A percentile compares a stretch with the other conserved stretches of the same genome.
These are phyloP conservation scores for Cactoblastis cactorum DNA, from an alignment of 2,888 invertebrate species.

Conservation along the genomic window DNA sequence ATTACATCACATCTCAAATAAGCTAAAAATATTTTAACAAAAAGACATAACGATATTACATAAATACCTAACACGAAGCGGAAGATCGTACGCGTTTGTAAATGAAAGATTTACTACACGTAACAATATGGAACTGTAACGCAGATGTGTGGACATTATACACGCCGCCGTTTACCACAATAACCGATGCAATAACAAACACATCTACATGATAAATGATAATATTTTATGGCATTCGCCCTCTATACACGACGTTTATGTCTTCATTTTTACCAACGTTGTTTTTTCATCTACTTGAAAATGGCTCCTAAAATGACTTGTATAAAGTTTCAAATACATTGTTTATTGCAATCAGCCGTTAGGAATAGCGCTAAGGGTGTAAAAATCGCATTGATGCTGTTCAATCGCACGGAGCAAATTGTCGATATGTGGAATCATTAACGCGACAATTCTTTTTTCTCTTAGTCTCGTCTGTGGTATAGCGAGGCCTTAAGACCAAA, in stretches of 20 bases:
- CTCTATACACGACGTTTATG: conserved; percentile 63
- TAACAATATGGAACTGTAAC: conserved; percentile 49
- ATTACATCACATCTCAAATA: no score
- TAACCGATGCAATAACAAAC: conserved; percentile 71
- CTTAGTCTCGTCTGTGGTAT: conserved; percentile 21
- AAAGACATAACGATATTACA: background rate
- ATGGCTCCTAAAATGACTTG: conserved; percentile 12
- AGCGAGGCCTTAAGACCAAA: conserved; percentile 40
- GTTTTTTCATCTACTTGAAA: conserved; percentile 22
- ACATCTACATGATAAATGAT: conserved; percentile 73
- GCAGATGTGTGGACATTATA: conserved; percentile 66
- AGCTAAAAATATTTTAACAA: background rate
- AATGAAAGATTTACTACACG: conserved; percentile 38
- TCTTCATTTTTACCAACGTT: conserved; percentile 62
- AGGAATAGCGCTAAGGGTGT: conserved; percentile 51
- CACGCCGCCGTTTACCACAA: conserved; percentile 73
- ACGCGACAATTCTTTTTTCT: conserved; percentile 52
- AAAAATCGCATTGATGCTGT: conserved; percentile 66
- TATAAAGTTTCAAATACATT: conserved; percentile 23
- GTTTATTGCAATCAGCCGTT: conserved; percentile 31
- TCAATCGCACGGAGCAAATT: conserved; percentile 77
- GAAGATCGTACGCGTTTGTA: conserved; percentile 28
- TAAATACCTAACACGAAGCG: background rate
- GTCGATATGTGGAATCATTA: conserved; percentile 71
- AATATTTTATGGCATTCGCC: conserved; percentile 71